Conservation (phyloP, 2,888 invertebrate species). For the Papilio protenor region DNA sequence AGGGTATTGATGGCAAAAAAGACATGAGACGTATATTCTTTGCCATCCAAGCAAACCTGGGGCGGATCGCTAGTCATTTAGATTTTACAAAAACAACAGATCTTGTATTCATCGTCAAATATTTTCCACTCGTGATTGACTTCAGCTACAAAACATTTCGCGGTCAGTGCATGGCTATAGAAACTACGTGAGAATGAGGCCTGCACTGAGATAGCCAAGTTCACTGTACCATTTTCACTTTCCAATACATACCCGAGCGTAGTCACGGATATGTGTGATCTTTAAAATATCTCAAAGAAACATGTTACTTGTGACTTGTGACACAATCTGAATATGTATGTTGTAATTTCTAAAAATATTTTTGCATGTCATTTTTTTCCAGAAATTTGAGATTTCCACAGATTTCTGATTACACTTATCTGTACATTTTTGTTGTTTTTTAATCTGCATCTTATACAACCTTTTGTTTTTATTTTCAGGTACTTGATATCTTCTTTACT, state of each 20-base stretch:
- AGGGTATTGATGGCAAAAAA: too few species aligned
- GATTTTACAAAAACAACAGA: too few species aligned
- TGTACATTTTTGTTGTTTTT: not conserved
- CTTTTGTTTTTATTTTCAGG: conserved; percentile 46
- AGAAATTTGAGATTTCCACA: not conserved
- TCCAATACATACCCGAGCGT: conserved; percentile 1
- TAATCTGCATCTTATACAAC: not conserved
- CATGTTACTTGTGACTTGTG: not conserved
- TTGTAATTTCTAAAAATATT: not conserved
- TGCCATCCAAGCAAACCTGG: too few species aligned
- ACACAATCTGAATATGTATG: not conserved
- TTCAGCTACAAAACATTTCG: conserved; percentile 30
- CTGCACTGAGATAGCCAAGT: conserved; percentile 6
- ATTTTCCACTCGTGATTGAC: conserved; percentile 28
- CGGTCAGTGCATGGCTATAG: conserved; percentile 26
- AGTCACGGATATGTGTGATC: not conserved
- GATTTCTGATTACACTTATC: not conserved
- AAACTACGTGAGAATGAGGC: conserved; percentile 27
- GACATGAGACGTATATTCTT: too few species aligned
- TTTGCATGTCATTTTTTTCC: not conserved
- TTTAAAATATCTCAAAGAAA: not conserved
- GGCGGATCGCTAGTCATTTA: too few species aligned
- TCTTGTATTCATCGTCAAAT: not conserved
- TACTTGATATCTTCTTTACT: conserved; percentile 40
- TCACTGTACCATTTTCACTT: conserved; percentile 23